Evolutionary conservation across 23 tunicate genomes (phyloP).

Genomic region (Oikopleura albicans): DNA sequence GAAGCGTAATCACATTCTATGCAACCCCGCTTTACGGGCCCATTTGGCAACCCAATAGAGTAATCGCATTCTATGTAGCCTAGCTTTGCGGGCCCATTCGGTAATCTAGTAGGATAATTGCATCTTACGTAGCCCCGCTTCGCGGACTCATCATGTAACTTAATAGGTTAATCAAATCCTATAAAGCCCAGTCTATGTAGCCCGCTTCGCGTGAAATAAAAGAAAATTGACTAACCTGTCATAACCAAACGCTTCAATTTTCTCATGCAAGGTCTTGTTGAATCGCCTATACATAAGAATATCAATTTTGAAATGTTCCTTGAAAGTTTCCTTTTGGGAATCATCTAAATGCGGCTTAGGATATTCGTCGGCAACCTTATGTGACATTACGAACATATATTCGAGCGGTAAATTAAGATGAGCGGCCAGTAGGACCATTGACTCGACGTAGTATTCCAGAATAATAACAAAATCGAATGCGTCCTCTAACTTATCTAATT

Average conservation of each 20-base stretch:
- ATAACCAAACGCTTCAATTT: slow-evolving; percentile 5
- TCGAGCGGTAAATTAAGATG: background rate
- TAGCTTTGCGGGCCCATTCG: no score
- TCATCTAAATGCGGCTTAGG: background rate
- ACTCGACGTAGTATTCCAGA: background rate
- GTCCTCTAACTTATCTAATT: background rate
- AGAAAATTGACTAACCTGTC: no score
- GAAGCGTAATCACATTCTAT: no score
- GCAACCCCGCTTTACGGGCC: no score
- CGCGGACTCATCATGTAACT: no score
- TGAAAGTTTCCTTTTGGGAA: background rate
- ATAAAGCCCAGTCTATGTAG: no score
- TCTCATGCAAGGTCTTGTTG: background rate
- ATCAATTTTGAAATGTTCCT: background rate
- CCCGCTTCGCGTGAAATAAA: no score
- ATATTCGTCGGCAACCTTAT: background rate
- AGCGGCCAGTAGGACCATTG: background rate
- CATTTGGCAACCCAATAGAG: no score
- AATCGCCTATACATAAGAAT: background rate
- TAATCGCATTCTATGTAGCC: no score
- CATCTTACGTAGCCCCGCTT: no score
- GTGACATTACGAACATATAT: background rate
- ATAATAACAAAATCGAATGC: background rate
- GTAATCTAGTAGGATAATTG: no score
- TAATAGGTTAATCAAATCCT: no score